phyloP scores from a whole-genome alignment of 2,113 vertebrate species.

The Astatoreochromis straeleni region DNA sequence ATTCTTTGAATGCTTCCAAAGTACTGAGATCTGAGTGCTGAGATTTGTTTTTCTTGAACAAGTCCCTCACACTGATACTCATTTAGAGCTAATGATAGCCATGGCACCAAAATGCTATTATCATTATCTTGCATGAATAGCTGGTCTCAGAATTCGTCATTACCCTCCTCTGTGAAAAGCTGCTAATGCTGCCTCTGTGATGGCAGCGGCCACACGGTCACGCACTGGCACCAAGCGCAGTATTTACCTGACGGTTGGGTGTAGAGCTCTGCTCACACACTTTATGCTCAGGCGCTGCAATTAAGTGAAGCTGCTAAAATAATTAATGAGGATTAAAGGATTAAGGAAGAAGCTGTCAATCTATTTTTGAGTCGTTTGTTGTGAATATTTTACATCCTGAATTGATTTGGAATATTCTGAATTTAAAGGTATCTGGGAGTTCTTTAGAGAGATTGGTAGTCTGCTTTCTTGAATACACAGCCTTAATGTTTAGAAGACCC shows the following conservation, averaged over 20 bases:
- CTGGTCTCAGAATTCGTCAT: conserved; percentile 4
- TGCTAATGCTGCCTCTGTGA: not conserved
- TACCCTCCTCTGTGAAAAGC: not conserved
- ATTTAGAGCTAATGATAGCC: conserved; percentile 24
- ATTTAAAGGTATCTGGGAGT: too few relatives aligned
- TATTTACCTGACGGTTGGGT: not conserved
- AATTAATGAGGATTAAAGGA: not conserved
- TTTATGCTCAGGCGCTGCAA: not conserved
- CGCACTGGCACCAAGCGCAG: not conserved
- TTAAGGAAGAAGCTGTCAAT: not conserved
- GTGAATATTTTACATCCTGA: not conserved
- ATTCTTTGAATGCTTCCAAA: not conserved
- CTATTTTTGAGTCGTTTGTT: not conserved
- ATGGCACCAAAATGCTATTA: conserved; percentile 1
- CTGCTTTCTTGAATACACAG: not conserved
- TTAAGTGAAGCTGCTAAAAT: not conserved
- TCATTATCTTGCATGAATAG: conserved; percentile 21
- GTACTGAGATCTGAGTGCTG: not conserved
- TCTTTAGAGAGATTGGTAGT: not conserved
- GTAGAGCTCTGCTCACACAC: not conserved
- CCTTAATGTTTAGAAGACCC: not conserved
- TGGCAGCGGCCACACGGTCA: not conserved
- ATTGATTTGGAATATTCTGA: not conserved
- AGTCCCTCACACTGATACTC: not conserved
- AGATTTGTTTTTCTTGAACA: not conserved